Percentiles rank a stretch among this genome's conserved stretches.
Conservation (phyloP, 37 sponge, comb jelly and placozoan genomes). For the Eunapius fragilis region DNA sequence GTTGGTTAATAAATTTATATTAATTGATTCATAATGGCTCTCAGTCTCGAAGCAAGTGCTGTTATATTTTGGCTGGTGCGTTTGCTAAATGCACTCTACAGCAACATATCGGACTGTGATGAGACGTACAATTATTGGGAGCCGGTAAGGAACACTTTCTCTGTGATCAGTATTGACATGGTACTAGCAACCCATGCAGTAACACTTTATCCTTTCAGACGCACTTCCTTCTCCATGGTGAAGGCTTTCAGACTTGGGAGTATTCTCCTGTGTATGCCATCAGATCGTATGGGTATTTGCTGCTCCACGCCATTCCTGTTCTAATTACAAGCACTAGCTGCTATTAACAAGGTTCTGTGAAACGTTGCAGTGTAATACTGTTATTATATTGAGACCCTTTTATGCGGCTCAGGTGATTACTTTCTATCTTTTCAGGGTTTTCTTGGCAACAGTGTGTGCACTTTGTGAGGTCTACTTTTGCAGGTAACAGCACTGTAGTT, state of each 20-base stretch:
- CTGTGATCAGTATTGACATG: too few species aligned
- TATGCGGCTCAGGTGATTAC: constrained; percentile 48
- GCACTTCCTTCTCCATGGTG: constrained; percentile 80
- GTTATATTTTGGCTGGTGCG: constrained; percentile 33
- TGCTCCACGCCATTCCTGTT: constrained; percentile 80
- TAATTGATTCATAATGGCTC: neutral
- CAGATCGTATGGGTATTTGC: constrained; percentile 92
- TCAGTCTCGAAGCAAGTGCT: neutral
- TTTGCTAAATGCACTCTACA: constrained; percentile 76
- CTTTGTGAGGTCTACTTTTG: constrained; percentile 86
- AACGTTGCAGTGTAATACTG: too few species aligned
- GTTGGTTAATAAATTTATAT: too few species aligned
- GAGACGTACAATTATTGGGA: constrained; percentile 97
- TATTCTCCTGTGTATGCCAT: constrained; percentile 95
- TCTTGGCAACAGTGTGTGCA: constrained; percentile 71
- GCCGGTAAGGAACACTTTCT: constrained; percentile 65
- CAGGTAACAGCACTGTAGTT: constrained; percentile 52
- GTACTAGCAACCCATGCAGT: neutral
- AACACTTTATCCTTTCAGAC: constrained; percentile 29
- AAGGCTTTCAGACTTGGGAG: constrained; percentile 98
- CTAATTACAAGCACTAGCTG: constrained; percentile 18
- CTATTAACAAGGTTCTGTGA: neutral
- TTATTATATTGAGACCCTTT: neutral
- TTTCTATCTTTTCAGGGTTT: constrained; percentile 77
- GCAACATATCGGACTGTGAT: constrained; percentile 94